Evolutionary conservation across 2,113 vertebrate genomes (phyloP), one percentile per base, ranked within the genome.

Genomic region (Pao palembangensis): DNA sequence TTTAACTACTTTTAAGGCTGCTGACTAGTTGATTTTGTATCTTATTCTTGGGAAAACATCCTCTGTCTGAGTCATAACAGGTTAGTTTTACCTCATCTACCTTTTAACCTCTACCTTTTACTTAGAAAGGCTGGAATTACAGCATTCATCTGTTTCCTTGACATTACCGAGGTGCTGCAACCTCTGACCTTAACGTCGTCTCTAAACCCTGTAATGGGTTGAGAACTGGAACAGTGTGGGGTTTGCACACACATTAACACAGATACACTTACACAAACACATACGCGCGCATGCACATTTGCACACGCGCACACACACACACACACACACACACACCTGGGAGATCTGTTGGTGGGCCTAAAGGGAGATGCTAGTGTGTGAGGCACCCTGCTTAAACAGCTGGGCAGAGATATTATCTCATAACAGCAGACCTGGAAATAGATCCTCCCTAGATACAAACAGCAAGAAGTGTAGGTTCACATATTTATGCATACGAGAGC

Each of bases 331-430:
- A 63, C 67, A 67, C 59, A 78, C 61, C 53, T 70, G 20, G 56
- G 67, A 52, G 42, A 65, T 69, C 69, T 64, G 61, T 67, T 81
- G 62, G 59, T 83, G 59, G 68, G 70, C 69, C 83, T 64, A 62
- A 67, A 66, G 77, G 67, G 85, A 83, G 81, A 79, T 69, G 71
- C 61, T 66, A 56, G 68, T 75, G 78, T 82, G 81, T 78, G 83
- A 84, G 86, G 86, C 68, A 76, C 80, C 65, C 71, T 88, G 84
- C 85, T 90, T 88, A 82, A 87, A 88, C 85, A 88, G 87, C 84
- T 88, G 84, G 79, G 58, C 67, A 78, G 75, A 71, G 84, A 88
- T 88, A 81, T 84, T 85, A 89, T 88, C 85, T 83, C 79, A 85
- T 81, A 85, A 82, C 73, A 55, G 77, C 67, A 80, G 66, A 78